Conservation (phyloP, 2,797 vertebrate species). For the Knipowitschia caucasica region DNA sequence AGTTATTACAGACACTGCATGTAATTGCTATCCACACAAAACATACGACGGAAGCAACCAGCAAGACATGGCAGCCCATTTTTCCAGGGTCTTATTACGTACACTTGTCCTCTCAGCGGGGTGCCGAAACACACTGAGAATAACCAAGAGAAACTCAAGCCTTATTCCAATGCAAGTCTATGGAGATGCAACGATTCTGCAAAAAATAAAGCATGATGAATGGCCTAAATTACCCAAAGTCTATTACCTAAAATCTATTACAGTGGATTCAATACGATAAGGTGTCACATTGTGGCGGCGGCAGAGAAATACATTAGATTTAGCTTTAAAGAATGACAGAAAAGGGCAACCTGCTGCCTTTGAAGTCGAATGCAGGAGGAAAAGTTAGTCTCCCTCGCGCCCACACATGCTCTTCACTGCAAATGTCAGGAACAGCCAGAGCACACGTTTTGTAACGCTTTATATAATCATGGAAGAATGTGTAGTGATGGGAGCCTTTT, state of each 20-base stretch:
- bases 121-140: not conserved
- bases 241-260: slow-evolving; percentile 6
- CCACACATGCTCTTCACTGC: not conserved
- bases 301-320: slow-evolving; percentile 5
- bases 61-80: slow-evolving; percentile 23
- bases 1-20: slow-evolving; percentile 31
- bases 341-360: slow-evolving; percentile 12
- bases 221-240: slow-evolving; percentile 1
- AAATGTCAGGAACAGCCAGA: not conserved
- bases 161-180: not conserved
- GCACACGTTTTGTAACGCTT: not conserved
- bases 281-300: not conserved
- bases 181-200: not conserved
- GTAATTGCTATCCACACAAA: slow-evolving; percentile 39
- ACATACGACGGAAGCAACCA: slow-evolving; percentile 24
- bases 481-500: no score
- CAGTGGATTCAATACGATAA: slow-evolving; percentile 1
- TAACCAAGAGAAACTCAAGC: not conserved
- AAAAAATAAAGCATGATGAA: slow-evolving; percentile 2
- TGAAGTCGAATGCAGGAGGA: slow-evolving; percentile 10
- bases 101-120: slow-evolving; percentile 14
- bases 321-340: slow-evolving; percentile 9
- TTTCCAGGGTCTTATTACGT: slow-evolving; percentile 29
- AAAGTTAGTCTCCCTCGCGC: not conserved
- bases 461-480: not conserved